A percentile compares a stretch with the other conserved stretches of the same genome.
Conservation (phyloP, 2,797 vertebrate genomes). For the Manis javanica region DNA sequence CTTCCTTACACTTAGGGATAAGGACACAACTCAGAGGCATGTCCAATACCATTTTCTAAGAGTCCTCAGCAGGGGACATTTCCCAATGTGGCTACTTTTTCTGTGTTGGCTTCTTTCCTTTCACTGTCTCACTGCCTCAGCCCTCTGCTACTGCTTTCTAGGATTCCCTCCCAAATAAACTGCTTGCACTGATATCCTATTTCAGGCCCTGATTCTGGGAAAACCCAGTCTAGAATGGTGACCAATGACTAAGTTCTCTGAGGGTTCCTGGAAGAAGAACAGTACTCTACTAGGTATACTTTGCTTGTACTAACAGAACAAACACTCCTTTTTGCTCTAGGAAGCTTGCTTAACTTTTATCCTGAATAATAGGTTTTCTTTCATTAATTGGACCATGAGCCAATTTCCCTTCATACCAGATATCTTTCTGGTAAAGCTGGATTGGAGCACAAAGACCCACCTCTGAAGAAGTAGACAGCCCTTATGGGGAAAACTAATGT, state of each 20-base stretch:
- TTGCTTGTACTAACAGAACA: slow-evolving; percentile 7
- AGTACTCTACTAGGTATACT: neutral
- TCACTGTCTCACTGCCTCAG: neutral
- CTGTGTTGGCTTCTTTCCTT: neutral
- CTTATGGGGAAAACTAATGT: too few relatives aligned
- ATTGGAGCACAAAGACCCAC: neutral
- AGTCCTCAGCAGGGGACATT: neutral
- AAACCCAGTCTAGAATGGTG: neutral
- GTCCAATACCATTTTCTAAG: neutral
- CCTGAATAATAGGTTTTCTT: neutral
- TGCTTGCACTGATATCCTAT: neutral
- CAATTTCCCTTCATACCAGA: neutral
- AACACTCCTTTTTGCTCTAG: neutral
- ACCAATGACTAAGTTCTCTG: neutral
- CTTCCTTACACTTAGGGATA: neutral
- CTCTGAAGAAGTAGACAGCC: neutral
- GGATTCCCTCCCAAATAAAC: neutral
- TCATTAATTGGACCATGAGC: neutral
- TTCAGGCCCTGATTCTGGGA: neutral
- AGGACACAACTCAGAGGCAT: neutral
- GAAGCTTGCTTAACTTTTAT: neutral
- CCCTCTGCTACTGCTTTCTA: neutral
- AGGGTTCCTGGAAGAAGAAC: neutral
- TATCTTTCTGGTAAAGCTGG: neutral
- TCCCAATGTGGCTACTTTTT: neutral